Evolutionary conservation across 1,140 invertebrate species (phyloP).

Genomic region (Micrasema minimum): DNA sequence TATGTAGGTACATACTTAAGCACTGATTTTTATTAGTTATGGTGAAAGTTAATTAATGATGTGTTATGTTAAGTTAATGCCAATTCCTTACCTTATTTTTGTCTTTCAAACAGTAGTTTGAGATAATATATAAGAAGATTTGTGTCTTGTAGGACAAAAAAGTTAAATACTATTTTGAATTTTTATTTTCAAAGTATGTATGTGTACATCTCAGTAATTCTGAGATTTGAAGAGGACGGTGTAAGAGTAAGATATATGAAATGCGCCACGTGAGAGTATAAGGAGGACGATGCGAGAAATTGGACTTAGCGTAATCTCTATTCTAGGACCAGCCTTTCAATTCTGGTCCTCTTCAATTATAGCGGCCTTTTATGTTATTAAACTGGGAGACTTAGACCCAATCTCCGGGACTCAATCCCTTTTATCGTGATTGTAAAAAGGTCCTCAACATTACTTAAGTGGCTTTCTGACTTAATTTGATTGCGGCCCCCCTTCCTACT

Average conservation of each 20-base stretch:
- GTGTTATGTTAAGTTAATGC: too few species aligned
- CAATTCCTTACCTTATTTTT: too few species aligned
- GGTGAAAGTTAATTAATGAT: too few species aligned
- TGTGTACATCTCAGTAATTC: constrained; percentile 7
- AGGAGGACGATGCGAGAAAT: constrained; percentile 18
- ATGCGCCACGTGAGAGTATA: constrained; percentile 18
- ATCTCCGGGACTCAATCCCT: neutral
- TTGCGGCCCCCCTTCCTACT: too few species aligned
- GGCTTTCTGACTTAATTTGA: too few species aligned
- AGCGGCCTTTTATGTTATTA: constrained; percentile 39
- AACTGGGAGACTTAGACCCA: constrained; percentile 32
- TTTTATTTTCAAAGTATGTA: too few species aligned
- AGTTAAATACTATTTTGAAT: too few species aligned
- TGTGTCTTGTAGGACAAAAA: too few species aligned
- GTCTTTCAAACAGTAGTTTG: too few species aligned
- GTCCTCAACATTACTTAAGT: neutral
- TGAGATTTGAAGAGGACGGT: constrained; percentile 20
- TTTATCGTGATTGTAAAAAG: neutral
- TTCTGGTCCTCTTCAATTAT: constrained; percentile 41
- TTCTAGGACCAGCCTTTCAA: constrained; percentile 33
- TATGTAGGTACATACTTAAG: too few species aligned
- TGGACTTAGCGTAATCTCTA: constrained; percentile 41
- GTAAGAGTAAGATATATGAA: constrained; percentile 13
- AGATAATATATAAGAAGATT: too few species aligned
- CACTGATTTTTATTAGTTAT: too few species aligned